Evolutionary conservation across 2,113 vertebrate species (phyloP).

Genomic region (Kryptolebias marmoratus): DNA sequence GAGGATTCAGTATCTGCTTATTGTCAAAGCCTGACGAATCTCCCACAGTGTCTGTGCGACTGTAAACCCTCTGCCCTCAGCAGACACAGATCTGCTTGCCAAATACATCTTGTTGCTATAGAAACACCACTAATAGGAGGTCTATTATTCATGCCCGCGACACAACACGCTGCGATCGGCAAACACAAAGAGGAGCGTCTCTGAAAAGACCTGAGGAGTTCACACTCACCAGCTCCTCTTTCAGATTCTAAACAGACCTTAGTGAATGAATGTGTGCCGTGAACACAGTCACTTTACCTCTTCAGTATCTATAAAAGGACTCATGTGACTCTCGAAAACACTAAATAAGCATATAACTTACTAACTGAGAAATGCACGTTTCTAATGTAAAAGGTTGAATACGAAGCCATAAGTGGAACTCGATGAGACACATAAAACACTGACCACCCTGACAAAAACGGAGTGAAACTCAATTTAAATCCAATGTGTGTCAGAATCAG

Average conservation of each 20-base stretch:
- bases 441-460: background rate
- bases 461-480: background rate
- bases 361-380: background rate
- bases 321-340: conserved; percentile 8
- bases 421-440: background rate
- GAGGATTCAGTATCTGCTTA: conserved; percentile 13
- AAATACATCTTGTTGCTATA: conserved; percentile 71
- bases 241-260: conserved; percentile 31
- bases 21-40: conserved; percentile 19
- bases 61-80: conserved; percentile 36
- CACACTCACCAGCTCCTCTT: conserved; percentile 29
- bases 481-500: background rate
- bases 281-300: conserved; percentile 7
- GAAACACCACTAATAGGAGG: conserved; percentile 67
- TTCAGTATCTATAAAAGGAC: conserved; percentile 7
- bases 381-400: background rate
- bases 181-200: conserved; percentile 52
- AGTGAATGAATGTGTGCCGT: conserved; percentile 9
- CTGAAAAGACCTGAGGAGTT: conserved; percentile 31
- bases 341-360: conserved; percentile 5
- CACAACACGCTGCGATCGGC: conserved; percentile 25
- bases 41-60: conserved; percentile 30
- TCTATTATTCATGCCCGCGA: conserved; percentile 66
- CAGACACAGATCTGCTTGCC: conserved; percentile 33
- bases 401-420: background rate